Evolutionary conservation across 2,113 vertebrate species (phyloP), one percentile per base, ranked within the genome.

Genomic region (Python bivittatus): DNA sequence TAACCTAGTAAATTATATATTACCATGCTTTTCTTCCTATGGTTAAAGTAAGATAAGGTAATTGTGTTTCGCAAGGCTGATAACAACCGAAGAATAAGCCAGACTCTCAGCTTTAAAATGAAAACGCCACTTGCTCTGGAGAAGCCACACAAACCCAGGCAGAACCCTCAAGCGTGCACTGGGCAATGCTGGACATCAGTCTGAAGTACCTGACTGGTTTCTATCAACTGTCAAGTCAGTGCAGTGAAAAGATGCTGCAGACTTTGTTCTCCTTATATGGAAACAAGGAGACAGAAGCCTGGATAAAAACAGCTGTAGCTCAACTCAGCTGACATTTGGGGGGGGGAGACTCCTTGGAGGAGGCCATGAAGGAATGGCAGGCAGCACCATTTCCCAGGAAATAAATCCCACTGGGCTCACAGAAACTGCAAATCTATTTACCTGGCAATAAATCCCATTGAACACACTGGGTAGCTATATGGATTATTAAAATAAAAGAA

Each of bases 191-290:
- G 13, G 85, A 33, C 91, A 93, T 54, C 94, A 92, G 42, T 92
- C 88, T 89, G 92, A 90, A 94, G 94, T 93, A 95, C 0, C 10
- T 91, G 94, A 61, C 97, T 98, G 97, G 91, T 87, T 91, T 96
- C 92, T 95, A 88, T 96, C 96, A 97, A 94, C 95, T 97, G 97
- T 97, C 97, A 96, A 83, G 95, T 94, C 92, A 92, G 91, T 38
- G 92, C 91, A 93, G 84, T 92, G 93, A 95, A 94, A 42, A 95
- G 85, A 83, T 92, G 94, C 92, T 92, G 88, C 91, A 89, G 86
- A 57, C 91, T 92, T 94, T 93, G 58, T 57, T 25, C 33, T 94
- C 97, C 97, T 97, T 97, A 93, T 97, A 97, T 93, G 97, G 98
- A 88, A 94, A 95, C 89, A 86, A 91, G 91, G 25, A 96, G 93